These are phyloP conservation scores for Phthorimaea operculella DNA, from an alignment of 1,140 invertebrate genomes.

Conservation along the genomic window DNA sequence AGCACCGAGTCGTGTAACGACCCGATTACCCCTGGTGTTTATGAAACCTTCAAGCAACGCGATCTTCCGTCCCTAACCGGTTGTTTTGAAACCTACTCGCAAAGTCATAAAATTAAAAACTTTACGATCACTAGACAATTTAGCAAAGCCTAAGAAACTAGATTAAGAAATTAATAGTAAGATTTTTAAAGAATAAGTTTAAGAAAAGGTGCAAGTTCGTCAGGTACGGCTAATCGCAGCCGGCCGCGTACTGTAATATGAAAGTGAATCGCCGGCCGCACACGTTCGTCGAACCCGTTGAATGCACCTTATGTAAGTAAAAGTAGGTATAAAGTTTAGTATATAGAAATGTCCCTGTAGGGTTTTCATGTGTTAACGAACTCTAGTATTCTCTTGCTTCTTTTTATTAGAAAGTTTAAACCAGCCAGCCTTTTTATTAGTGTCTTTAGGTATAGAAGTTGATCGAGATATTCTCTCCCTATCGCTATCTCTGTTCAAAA, in stretches of 20 bases:
- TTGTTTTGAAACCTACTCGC: no score
- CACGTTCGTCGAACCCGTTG: no score
- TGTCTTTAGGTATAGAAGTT: conserved; percentile 76
- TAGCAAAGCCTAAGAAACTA: neutral
- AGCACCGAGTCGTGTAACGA: no score
- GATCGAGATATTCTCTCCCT: conserved; percentile 68
- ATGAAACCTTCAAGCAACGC: no score
- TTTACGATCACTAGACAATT: neutral
- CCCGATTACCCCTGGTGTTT: no score
- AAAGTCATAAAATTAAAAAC: no score
- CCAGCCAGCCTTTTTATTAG: conserved; percentile 77
- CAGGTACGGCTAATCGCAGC: no score
- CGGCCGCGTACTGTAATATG: no score
- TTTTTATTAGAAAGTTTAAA: conserved; percentile 74
- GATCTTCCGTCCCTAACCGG: no score
- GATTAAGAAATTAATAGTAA: neutral
- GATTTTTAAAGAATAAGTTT: neutral
- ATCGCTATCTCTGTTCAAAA: conserved; percentile 64
- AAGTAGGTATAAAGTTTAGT: neutral
- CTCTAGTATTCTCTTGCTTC: conserved; percentile 64
- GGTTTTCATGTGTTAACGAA: conserved; percentile 30
- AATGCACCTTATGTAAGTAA: neutral
- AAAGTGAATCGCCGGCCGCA: no score
- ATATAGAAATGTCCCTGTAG: no score
- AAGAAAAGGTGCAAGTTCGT: no score